Percentiles rank a stretch among this genome's conserved stretches.
Evolutionary conservation across 1,140 invertebrate genomes (phyloP).

Genomic region (Ceratina japonica): DNA sequence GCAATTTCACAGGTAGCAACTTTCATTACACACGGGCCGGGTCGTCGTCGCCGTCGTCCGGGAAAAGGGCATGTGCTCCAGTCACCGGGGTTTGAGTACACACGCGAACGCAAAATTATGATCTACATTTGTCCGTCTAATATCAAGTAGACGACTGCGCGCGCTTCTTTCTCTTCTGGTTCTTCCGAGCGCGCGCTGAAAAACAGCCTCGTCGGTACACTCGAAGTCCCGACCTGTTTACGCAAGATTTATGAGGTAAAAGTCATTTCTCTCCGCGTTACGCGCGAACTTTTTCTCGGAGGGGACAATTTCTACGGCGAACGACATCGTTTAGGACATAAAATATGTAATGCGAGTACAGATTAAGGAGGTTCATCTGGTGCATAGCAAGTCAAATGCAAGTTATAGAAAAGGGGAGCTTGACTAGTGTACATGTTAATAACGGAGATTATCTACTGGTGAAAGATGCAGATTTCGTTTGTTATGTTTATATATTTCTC

Average conservation of each 20-base stretch:
- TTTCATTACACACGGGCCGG: constrained; percentile 13
- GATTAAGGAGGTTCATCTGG: no score
- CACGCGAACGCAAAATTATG: constrained; percentile 21
- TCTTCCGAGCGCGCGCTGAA: neutral
- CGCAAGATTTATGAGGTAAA: constrained; percentile 1
- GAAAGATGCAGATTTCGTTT: no score
- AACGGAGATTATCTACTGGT: no score
- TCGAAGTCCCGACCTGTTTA: neutral
- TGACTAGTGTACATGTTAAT: no score
- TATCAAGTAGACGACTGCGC: neutral
- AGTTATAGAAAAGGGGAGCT: no score
- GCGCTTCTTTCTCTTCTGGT: neutral
- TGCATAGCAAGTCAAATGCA: no score
- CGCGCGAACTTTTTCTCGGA: neutral
- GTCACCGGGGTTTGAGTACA: neutral
- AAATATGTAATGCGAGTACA: no score
- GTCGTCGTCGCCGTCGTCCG: neutral
- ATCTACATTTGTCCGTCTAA: constrained; percentile 1
- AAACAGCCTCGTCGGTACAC: no score
- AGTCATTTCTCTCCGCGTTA: neutral
- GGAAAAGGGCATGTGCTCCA: neutral
- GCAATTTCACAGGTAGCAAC: constrained; percentile 37
- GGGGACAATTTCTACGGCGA: no score
- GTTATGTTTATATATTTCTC: no score
- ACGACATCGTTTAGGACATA: neutral